Evolutionary conservation across 1,140 invertebrate species (phyloP).

Genomic region (Diuraphis noxia): DNA sequence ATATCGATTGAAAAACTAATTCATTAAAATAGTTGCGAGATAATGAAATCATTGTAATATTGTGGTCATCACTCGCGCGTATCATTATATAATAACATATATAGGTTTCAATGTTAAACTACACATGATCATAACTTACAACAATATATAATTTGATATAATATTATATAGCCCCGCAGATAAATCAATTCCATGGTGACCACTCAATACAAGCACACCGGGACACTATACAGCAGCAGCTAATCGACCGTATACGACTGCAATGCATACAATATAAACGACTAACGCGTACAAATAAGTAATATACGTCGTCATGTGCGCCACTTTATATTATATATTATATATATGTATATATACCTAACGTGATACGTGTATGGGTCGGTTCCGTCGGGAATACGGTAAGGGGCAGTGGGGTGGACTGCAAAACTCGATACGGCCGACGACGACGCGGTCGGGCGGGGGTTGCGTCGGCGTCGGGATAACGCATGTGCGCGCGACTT

Average conservation of each 20-base stretch:
- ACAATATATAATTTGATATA: background rate
- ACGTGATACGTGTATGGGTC: background rate
- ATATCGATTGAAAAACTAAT: too few relatives aligned
- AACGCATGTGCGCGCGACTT: background rate
- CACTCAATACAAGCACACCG: constrained; percentile 35
- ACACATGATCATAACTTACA: background rate
- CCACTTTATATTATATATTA: background rate
- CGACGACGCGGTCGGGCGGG: background rate
- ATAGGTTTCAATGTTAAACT: too few relatives aligned
- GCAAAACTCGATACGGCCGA: background rate
- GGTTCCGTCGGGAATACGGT: background rate
- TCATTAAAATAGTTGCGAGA: too few relatives aligned
- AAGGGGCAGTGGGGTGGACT: background rate
- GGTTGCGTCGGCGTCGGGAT: background rate
- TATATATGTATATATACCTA: background rate
- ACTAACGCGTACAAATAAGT: background rate
- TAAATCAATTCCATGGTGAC: constrained; percentile 54
- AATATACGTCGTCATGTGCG: background rate
- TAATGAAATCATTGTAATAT: too few relatives aligned
- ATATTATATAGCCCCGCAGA: background rate
- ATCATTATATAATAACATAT: too few relatives aligned
- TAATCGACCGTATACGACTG: constrained; percentile 53
- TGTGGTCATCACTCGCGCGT: too few relatives aligned
- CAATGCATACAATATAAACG: background rate
- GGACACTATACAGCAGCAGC: background rate